Percentiles rank a stretch among this genome's conserved stretches.
Evolutionary conservation across 2,797 vertebrate species (phyloP).

Genomic region (Cyclopterus lumpus): DNA sequence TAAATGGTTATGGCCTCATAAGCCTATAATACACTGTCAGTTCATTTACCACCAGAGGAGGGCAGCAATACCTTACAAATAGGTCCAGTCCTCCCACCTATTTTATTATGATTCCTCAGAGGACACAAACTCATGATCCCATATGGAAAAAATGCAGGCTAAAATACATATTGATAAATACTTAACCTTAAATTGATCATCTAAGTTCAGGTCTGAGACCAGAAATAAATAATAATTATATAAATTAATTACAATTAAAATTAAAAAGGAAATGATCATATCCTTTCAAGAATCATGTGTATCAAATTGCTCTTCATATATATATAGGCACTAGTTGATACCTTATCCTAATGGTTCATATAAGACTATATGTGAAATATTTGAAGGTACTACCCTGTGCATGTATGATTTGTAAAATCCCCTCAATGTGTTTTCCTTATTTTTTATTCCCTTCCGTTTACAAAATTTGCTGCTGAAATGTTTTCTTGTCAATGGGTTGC

Average conservation of each 20-base stretch:
- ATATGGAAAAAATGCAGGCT: background rate
- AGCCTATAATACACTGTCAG: background rate
- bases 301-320: background rate
- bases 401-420: background rate
- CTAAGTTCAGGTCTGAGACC: background rate
- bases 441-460: background rate
- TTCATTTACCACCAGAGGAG: conserved; percentile 60
- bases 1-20: background rate
- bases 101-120: conserved; percentile 3
- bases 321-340: background rate
- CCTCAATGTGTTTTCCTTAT: background rate
- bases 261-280: background rate
- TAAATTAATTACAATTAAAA: background rate
- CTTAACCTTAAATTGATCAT: conserved; percentile 1
- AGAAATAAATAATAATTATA: background rate
- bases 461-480: background rate
- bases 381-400: background rate
- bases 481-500: background rate
- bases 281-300: background rate
- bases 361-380: background rate
- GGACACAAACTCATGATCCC: background rate
- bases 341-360: background rate
- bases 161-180: conserved; percentile 23
- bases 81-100: background rate
- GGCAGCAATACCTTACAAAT: conserved; percentile 72